phyloP scores from a whole-genome alignment of 2,113 vertebrate genomes.

The Heterotilapia buettikoferi region DNA sequence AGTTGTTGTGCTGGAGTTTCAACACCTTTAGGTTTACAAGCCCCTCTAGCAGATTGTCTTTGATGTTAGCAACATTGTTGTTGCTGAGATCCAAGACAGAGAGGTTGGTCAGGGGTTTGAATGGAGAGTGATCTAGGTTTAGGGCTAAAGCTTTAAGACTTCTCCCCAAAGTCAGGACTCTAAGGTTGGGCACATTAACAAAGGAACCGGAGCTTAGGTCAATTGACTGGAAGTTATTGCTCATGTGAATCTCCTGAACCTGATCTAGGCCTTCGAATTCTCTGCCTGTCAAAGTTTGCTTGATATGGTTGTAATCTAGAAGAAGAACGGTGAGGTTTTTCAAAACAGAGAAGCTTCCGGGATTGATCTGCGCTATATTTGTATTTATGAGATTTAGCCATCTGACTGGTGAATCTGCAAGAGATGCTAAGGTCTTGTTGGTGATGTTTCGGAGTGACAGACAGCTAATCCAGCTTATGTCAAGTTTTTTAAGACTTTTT shows the following conservation, averaged over 20 bases:
- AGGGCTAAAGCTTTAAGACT: constrained; percentile 68
- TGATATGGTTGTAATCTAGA: constrained; percentile 85
- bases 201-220: constrained; percentile 77
- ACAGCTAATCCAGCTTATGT: constrained; percentile 72
- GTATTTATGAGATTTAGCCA: constrained; percentile 81
- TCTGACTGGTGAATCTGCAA: constrained; percentile 77
- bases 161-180: constrained; percentile 77
- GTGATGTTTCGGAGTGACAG: constrained; percentile 70
- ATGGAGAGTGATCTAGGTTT: constrained; percentile 78
- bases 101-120: constrained; percentile 76
- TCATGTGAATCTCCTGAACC: constrained; percentile 80
- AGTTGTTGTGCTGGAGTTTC: constrained; percentile 91
- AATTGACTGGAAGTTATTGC: constrained; percentile 77
- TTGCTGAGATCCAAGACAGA: constrained; percentile 87
- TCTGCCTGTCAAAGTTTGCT: constrained; percentile 77
- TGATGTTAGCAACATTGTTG: constrained; percentile 91
- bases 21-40: constrained; percentile 79
- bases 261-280: constrained; percentile 83
- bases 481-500: constrained; percentile 74
- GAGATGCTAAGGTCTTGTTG: constrained; percentile 79
- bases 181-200: constrained; percentile 72
- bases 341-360: constrained; percentile 75
- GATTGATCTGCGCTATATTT: constrained; percentile 68
- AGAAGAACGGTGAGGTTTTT: constrained; percentile 75
- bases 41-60: constrained; percentile 71